phyloP scores from a whole-genome alignment of 2,113 vertebrate genomes.

The Microtus ochrogaster region DNA sequence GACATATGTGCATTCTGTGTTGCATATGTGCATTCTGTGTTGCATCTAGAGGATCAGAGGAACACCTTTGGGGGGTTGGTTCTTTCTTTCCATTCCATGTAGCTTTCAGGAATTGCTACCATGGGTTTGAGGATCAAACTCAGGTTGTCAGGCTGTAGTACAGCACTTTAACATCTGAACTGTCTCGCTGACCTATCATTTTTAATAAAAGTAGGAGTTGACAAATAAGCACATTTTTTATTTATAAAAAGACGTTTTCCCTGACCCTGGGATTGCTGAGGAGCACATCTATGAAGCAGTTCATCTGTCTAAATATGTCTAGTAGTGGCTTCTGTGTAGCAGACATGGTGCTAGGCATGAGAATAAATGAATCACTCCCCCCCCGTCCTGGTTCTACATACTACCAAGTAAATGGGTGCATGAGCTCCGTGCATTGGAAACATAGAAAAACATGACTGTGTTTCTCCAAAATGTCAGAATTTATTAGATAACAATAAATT shows the following conservation, averaged over 20 bases:
- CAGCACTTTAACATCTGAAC: background rate
- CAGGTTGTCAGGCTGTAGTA: background rate
- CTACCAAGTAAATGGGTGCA: background rate
- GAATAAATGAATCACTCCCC: rapidly evolving
- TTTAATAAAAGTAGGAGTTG: background rate
- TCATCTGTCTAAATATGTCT: background rate
- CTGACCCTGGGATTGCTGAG: background rate
- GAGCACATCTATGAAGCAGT: background rate
- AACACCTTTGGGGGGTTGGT: too few species aligned
- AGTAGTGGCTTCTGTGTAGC: background rate
- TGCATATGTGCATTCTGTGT: background rate
- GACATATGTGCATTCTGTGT: background rate
- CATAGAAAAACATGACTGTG: background rate
- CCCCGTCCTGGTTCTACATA: rapidly evolving
- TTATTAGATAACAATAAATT: background rate
- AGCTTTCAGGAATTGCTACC: background rate
- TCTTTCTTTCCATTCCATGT: background rate
- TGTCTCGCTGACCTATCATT: background rate
- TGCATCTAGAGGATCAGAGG: background rate
- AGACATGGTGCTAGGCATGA: background rate
- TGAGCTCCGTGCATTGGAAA: background rate
- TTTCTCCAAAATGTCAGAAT: background rate
- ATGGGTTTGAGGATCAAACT: background rate
- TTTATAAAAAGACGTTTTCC: constrained; percentile 5
- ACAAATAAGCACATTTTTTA: background rate